Percentiles rank a stretch among this genome's conserved stretches.
These are phyloP conservation scores for Drosophila sturtevanti DNA, from an alignment of 1,140 invertebrate species.

Conservation along the genomic window DNA sequence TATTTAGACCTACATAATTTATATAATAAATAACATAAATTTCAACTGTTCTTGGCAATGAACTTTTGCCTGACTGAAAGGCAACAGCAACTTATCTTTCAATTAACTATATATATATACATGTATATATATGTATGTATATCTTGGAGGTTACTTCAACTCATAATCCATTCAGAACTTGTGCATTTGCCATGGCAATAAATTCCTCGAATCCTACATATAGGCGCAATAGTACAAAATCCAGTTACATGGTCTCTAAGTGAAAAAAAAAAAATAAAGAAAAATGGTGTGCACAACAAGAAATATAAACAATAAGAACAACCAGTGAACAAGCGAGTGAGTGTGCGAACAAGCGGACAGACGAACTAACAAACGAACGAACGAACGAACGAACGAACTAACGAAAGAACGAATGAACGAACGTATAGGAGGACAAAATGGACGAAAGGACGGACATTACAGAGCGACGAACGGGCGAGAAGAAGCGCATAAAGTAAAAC, in stretches of 20 bases:
- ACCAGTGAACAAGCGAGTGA: conserved; percentile 9
- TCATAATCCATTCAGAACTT: conserved; percentile 54
- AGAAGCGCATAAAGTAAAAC: conserved; percentile 73
- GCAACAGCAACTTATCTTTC: not conserved
- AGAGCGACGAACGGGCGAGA: not conserved
- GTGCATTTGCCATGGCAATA: conserved; percentile 41
- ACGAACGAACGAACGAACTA: conserved; percentile 5
- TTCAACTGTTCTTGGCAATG: conserved; percentile 43
- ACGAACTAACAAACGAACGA: not conserved
- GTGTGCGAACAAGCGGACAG: conserved; percentile 3
- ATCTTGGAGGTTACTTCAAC: conserved; percentile 11
- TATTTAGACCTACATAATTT: too few species aligned
- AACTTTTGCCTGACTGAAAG: conserved; percentile 8
- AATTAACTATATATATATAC: not conserved
- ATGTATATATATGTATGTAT: not conserved
- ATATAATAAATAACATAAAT: not conserved
- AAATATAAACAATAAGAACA: conserved; percentile 50
- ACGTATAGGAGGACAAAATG: not conserved
- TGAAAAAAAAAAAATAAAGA: conserved; percentile 73
- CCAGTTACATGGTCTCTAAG: conserved; percentile 57
- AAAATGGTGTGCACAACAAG: conserved; percentile 60
- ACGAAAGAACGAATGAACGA: not conserved
- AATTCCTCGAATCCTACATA: conserved; percentile 33
- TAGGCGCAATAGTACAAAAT: conserved; percentile 37
- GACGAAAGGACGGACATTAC: not conserved